Conservation (phyloP, 2,888 invertebrate species). For the Rapana venosa region DNA sequence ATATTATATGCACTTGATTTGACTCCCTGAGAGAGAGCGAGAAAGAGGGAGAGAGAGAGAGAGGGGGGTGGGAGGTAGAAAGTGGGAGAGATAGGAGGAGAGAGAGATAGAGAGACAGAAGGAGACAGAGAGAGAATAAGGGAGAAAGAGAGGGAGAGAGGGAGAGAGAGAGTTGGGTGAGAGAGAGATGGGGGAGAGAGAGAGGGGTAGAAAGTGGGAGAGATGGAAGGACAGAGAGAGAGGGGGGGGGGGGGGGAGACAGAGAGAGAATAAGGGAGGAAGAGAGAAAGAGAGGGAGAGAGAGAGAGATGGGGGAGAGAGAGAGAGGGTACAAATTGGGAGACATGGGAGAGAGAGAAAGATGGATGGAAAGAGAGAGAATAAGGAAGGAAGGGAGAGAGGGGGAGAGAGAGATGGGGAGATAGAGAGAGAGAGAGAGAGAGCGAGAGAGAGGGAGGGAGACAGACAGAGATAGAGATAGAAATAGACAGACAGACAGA, state of each 20-base stretch:
- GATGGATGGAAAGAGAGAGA: too few relatives aligned
- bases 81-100: neutral
- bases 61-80: neutral
- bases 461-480: too few relatives aligned
- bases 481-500: too few relatives aligned
- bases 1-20: too few relatives aligned
- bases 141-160: neutral
- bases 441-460: too few relatives aligned
- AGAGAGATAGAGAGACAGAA: neutral
- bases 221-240: neutral
- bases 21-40: neutral
- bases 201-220: neutral
- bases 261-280: neutral
- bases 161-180: neutral
- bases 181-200: neutral
- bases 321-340: neutral
- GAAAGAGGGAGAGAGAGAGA: neutral
- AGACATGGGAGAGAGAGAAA: neutral
- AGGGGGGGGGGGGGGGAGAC: neutral
- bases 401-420: neutral
- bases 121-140: neutral
- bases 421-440: neutral
- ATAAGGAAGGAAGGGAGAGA: neutral
- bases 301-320: neutral
- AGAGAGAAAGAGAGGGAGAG: too few relatives aligned